A percentile compares a stretch with the other conserved stretches of the same genome.
Conservation (phyloP, 2,797 vertebrate genomes). For the Threskiornis aethiopicus region DNA sequence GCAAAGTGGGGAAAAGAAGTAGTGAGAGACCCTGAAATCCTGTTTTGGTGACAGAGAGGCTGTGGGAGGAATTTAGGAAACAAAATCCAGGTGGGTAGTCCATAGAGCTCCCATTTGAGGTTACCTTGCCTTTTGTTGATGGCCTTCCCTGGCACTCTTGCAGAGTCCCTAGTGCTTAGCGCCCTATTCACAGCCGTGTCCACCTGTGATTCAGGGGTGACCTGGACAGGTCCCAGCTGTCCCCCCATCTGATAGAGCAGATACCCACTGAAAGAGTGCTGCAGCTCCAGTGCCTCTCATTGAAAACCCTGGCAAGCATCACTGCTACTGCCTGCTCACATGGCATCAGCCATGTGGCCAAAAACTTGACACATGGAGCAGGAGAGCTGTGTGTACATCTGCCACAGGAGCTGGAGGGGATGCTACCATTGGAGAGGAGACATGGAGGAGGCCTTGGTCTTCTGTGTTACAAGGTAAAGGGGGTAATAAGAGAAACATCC, state of each 20-base stretch:
- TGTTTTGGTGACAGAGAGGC: background rate
- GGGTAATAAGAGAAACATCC: rapidly evolving
- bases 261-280: background rate
- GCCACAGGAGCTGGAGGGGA: background rate
- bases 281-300: rapidly evolving
- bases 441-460: rapidly evolving
- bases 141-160: background rate
- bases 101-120: background rate
- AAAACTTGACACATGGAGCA: background rate
- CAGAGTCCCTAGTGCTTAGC: background rate
- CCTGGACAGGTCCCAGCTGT: background rate
- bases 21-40: background rate
- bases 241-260: rapidly evolving
- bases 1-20: rapidly evolving
- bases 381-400: background rate
- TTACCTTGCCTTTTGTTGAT: background rate
- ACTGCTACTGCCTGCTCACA: background rate
- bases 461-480: background rate
- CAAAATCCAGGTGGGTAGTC: background rate
- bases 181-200: background rate
- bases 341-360: background rate
- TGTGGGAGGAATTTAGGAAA: background rate
- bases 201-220: rapidly evolving
- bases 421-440: background rate
- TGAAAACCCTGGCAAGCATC: rapidly evolving